phyloP scores from a whole-genome alignment of 1,140 invertebrate genomes.

The Drosophila repleta region DNA sequence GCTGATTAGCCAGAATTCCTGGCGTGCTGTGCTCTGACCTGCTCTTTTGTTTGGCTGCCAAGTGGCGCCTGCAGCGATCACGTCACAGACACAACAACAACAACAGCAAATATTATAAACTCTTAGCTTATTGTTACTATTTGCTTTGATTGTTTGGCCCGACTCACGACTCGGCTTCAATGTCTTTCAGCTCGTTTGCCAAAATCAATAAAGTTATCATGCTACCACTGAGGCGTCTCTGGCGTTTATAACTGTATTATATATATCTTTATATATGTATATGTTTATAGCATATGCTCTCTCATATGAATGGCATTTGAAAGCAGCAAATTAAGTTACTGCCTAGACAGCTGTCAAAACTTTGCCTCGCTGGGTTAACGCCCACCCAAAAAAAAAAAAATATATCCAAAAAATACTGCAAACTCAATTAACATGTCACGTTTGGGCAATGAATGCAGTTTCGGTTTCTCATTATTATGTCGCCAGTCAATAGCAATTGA shows the following conservation, averaged over 20 bases:
- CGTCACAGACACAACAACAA: slow-evolving; percentile 70
- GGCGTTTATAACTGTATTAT: no score
- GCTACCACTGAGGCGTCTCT: slow-evolving; percentile 57
- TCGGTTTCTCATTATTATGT: slow-evolving; percentile 75
- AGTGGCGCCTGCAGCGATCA: slow-evolving; percentile 80
- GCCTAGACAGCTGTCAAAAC: slow-evolving; percentile 65
- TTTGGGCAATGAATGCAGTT: slow-evolving; percentile 73
- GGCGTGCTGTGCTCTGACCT: slow-evolving; percentile 48
- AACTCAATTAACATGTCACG: slow-evolving; percentile 79
- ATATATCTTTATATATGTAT: no score
- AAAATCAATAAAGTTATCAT: slow-evolving; percentile 81
- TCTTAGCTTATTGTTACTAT: slow-evolving; percentile 61
- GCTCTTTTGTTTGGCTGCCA: slow-evolving; percentile 77
- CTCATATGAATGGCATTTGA: slow-evolving; percentile 37
- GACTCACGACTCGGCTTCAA: slow-evolving; percentile 75
- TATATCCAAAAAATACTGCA: no score
- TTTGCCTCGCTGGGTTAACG: slow-evolving; percentile 59
- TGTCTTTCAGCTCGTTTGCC: slow-evolving; percentile 67
- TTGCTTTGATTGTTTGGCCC: slow-evolving; percentile 65
- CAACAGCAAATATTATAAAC: slow-evolving; percentile 20
- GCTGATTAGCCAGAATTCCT: slow-evolving; percentile 80
- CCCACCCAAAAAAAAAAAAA: slow-evolving; percentile 57
- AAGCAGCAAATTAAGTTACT: slow-evolving; percentile 61
- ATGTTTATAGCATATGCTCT: slow-evolving; percentile 14
- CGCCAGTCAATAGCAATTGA: slow-evolving; percentile 77